Evolutionary conservation across 2,888 invertebrate genomes (phyloP), one percentile per base, ranked within the genome.

Genomic region (Aproaerema taeniolella): DNA sequence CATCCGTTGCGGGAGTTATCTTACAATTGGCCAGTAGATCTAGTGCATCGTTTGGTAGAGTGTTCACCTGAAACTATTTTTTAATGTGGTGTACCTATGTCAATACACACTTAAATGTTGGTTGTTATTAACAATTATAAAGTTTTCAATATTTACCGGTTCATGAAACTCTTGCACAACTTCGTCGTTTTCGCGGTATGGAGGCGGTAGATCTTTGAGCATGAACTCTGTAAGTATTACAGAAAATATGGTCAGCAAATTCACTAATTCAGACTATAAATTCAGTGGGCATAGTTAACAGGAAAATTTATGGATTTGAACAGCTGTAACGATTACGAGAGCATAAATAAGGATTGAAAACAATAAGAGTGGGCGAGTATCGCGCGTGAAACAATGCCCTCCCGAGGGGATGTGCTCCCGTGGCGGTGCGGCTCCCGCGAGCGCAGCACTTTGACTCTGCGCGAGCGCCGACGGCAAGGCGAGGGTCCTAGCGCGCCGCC

Each of bases 21-120:
- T 63, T 72, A 65, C 85, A 85, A 54, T 78, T 72, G 12, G 76
- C 81, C 45, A 86, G 55, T 46, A 86, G 63, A 51, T 86, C 86
- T 58, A 85, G 43, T 5, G 71, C 72, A 51, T 82, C 79, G 58
- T 73, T 79, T 52, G 62, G 59, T 49, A 73, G 65, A 25, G 50
- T 53, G 41, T 57, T 46, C 37, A 51, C 52, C 79, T 79, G 67
- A 29, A 64, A 70, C 50, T 47, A 20, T 20, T 20, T 20, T 6
- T n/a, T n/a, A n/a, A n/a, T n/a, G n/a, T n/a, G n/a, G n/a, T n/a
- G n/a, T n/a, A n/a, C n/a, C n/a, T n/a, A n/a, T n/a, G n/a, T 26
- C 14, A 15, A 5, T 20, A 24, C 10, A 38, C 14, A n/a, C 20
- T 20, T 12, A 16, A 14, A n/a, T n/a, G n/a, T n/a, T n/a, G n/a